These are phyloP conservation scores for Lomographa bimaculata DNA, from an alignment of 2,888 invertebrate species.

Conservation along the genomic window DNA sequence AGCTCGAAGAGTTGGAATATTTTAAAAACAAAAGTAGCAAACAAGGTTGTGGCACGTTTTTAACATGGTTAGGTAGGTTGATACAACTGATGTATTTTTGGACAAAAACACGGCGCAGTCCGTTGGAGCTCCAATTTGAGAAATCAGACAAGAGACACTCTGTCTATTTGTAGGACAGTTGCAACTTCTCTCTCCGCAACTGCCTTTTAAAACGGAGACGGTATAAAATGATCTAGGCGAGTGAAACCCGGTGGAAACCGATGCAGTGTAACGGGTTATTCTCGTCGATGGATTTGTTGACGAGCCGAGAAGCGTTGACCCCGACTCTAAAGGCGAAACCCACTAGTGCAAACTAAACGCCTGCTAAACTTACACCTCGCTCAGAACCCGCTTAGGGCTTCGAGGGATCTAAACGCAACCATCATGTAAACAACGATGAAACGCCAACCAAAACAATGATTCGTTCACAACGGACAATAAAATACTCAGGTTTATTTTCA, in stretches of 20 bases:
- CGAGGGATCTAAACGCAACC: conserved; percentile 13
- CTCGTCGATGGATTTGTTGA: conserved; percentile 81
- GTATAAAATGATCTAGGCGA: conserved; percentile 64
- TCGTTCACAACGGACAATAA: conserved; percentile 25
- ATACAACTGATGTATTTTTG: conserved; percentile 9
- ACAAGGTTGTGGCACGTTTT: too few species aligned
- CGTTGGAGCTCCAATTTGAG: conserved; percentile 12
- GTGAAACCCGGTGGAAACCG: conserved; percentile 73
- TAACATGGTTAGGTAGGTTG: too few species aligned
- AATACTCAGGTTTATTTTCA: conserved; percentile 29
- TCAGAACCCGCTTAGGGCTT: conserved; percentile 16
- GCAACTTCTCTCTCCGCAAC: conserved; percentile 28
- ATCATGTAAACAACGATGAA: conserved; percentile 27
- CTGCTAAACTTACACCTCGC: conserved; percentile 32
- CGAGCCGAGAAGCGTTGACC: conserved; percentile 78
- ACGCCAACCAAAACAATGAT: conserved; percentile 31
- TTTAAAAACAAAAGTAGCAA: too few species aligned
- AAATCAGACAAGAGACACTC: conserved; percentile 16
- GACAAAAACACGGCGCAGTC: conserved; percentile 1
- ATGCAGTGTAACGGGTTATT: conserved; percentile 81
- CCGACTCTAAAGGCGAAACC: conserved; percentile 65
- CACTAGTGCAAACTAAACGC: conserved; percentile 58
- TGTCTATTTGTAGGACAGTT: conserved; percentile 22
- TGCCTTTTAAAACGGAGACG: conserved; percentile 43
- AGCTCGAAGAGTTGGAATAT: too few species aligned